These are phyloP conservation scores for Drosophila auraria DNA, from an alignment of 1,140 invertebrate species.

Conservation along the genomic window DNA sequence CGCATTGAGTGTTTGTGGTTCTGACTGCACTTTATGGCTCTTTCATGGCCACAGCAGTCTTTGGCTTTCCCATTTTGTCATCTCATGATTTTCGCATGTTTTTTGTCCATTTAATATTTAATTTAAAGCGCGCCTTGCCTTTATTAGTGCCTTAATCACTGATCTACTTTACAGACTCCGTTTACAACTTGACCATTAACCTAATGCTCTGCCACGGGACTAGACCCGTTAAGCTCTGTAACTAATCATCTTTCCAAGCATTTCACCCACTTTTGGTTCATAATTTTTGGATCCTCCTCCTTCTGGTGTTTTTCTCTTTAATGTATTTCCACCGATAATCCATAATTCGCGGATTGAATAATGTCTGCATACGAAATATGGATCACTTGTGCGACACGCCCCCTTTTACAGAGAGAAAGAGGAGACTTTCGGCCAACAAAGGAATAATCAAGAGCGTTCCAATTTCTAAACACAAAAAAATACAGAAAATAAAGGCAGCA, in stretches of 20 bases:
- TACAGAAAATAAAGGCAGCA: background rate
- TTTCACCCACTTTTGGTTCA: conserved; percentile 28
- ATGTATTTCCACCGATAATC: conserved; percentile 17
- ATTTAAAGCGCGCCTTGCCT: too few relatives aligned
- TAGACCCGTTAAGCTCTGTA: conserved; percentile 8
- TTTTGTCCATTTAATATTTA: background rate
- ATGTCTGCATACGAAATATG: conserved; percentile 33
- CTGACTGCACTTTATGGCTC: background rate
- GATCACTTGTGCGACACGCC: conserved; percentile 30
- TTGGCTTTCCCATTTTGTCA: background rate
- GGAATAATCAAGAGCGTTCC: conserved; percentile 46
- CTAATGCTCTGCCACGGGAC: conserved; percentile 1
- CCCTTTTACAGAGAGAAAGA: background rate
- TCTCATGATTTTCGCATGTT: too few relatives aligned
- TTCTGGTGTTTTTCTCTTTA: background rate
- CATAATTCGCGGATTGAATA: conserved; percentile 30
- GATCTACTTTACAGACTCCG: background rate
- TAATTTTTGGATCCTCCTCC: conserved; percentile 7
- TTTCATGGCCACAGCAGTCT: background rate
- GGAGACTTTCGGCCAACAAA: conserved; percentile 5
- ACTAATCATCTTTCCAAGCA: conserved; percentile 16
- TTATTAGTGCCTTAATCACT: background rate
- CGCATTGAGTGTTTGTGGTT: background rate
- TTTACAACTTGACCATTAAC: background rate
- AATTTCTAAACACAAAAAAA: conserved; percentile 3